phyloP scores from a whole-genome alignment of 2,888 invertebrate genomes.

The Zygogramma bicolorata region DNA sequence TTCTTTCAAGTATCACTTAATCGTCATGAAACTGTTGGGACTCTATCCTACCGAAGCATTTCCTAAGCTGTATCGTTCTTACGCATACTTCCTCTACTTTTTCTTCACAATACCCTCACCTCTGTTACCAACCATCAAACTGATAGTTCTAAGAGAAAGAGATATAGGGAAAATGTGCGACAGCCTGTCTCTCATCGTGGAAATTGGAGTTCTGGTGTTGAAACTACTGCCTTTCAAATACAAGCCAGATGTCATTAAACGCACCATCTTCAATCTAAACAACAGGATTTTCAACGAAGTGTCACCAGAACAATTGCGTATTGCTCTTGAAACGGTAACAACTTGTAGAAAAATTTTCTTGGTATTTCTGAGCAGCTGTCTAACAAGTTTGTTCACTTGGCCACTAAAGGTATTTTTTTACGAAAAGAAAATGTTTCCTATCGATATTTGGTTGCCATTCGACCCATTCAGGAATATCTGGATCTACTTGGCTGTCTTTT shows the following conservation, averaged over 20 bases:
- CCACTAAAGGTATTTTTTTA: slow-evolving; percentile 15
- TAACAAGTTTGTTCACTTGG: slow-evolving; percentile 18
- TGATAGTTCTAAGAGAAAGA: slow-evolving; percentile 3
- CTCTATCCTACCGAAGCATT: slow-evolving; percentile 22
- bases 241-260: not conserved
- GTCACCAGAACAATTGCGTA: not conserved
- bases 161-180: not conserved
- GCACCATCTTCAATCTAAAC: not conserved
- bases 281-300: not conserved
- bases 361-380: slow-evolving; percentile 1
- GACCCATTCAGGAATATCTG: slow-evolving; percentile 12
- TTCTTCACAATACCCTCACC: slow-evolving; percentile 15
- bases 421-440: slow-evolving; percentile 25
- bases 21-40: slow-evolving; percentile 21
- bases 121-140: not conserved
- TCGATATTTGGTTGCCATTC: slow-evolving; percentile 38
- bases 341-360: slow-evolving; percentile 1
- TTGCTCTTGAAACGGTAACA: not conserved
- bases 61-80: not conserved
- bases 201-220: slow-evolving; percentile 15
- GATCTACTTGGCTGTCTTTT: slow-evolving; percentile 5
- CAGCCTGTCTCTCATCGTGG: not conserved
- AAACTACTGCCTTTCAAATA: slow-evolving; percentile 22
- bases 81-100: slow-evolving; percentile 13
- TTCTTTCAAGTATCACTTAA: slow-evolving; percentile 18